Conservation (phyloP, 2,797 vertebrate species). For the Coccyzus lansbergi region DNA sequence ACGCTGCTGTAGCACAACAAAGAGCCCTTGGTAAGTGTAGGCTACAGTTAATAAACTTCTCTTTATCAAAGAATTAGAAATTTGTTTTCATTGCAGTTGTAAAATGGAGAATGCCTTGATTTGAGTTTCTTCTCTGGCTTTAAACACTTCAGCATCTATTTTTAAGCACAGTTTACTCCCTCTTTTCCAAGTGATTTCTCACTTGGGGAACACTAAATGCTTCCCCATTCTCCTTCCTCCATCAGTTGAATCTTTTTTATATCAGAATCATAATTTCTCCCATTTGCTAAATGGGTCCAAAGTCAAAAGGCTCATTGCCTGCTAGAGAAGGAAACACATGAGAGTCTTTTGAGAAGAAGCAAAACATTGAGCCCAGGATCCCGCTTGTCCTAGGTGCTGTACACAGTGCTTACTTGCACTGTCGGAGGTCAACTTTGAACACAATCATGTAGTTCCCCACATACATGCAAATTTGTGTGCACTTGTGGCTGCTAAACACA, state of each 20-base stretch:
- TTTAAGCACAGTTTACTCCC: neutral
- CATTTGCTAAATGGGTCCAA: neutral
- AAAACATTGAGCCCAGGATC: neutral
- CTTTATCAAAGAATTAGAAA: neutral
- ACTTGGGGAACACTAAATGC: neutral
- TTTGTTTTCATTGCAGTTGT: neutral
- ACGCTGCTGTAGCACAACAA: neutral
- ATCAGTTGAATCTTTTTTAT: neutral
- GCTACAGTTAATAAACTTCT: neutral
- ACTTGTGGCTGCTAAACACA: fast-evolving
- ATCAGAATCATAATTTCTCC: neutral
- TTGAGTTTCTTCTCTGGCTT: neutral
- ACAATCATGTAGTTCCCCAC: neutral
- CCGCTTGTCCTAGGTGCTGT: neutral
- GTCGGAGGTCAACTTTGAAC: neutral
- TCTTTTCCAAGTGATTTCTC: neutral
- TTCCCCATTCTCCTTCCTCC: neutral
- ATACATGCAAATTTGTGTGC: fast-evolving
- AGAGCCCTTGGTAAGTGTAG: neutral
- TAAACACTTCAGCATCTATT: neutral
- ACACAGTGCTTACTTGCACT: neutral
- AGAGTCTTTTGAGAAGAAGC: neutral
- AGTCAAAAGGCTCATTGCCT: neutral
- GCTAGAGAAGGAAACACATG: neutral
- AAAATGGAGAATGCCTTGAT: neutral